Conservation (phyloP, 2,113 vertebrate genomes). For the Macquaria ambigua region DNA sequence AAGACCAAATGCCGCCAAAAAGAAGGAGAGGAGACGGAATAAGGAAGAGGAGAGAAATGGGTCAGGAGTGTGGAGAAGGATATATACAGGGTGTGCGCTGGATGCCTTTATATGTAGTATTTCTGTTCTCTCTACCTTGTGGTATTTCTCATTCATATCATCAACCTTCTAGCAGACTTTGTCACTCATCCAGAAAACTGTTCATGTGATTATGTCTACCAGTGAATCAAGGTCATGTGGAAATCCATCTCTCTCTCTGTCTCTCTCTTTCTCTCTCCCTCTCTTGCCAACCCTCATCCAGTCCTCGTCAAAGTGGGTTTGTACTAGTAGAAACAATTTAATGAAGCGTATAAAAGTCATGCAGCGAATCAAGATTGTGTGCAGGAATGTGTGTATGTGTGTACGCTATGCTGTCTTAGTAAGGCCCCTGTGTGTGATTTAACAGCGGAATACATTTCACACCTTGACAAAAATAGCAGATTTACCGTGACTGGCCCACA, state of each 20-base stretch:
- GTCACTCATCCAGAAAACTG: constrained; percentile 14
- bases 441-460: constrained; percentile 73
- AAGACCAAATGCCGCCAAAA: background rate
- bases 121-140: background rate
- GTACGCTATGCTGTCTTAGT: constrained; percentile 24
- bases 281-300: background rate
- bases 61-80: background rate
- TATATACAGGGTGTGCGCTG: background rate
- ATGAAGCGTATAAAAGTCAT: constrained; percentile 61
- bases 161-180: background rate
- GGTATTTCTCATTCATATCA: constrained; percentile 19
- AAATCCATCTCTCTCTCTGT: constrained; percentile 13
- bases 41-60: background rate
- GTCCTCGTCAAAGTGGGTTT: constrained; percentile 48
- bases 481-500: constrained; percentile 74
- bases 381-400: constrained; percentile 13
- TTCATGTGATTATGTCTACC: constrained; percentile 22
- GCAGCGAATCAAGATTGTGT: constrained; percentile 52
- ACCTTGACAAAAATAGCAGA: constrained; percentile 78
- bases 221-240: constrained; percentile 35
- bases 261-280: background rate
- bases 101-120: background rate
- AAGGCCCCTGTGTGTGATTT: constrained; percentile 72
- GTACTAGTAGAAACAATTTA: constrained; percentile 46
- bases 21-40: background rate